These are phyloP conservation scores for Hyla sarda DNA, from an alignment of 2,113 vertebrate species.

Conservation along the genomic window DNA sequence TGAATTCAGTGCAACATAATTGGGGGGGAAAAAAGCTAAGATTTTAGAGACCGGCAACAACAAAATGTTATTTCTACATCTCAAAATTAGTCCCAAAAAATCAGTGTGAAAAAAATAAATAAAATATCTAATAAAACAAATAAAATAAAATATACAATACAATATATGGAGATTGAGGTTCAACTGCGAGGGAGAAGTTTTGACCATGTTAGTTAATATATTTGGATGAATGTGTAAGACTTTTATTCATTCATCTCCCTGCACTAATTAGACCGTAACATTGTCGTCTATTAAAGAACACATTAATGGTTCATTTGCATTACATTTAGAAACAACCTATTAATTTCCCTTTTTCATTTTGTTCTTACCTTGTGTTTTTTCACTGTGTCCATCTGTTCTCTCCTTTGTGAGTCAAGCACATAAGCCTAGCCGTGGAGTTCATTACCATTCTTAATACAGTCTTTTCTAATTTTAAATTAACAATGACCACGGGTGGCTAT, in stretches of 20 bases:
- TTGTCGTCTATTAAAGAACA: neutral
- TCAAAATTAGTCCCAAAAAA: too few species aligned
- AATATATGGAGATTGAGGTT: too few species aligned
- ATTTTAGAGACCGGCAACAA: too few species aligned
- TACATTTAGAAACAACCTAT: neutral
- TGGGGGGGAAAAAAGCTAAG: too few species aligned
- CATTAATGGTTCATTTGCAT: neutral
- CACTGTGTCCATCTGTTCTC: constrained; percentile 30
- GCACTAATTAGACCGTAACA: neutral
- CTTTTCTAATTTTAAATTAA: constrained; percentile 17
- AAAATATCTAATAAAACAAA: too few species aligned
- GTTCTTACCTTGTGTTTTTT: neutral
- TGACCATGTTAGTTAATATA: neutral
- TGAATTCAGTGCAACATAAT: too few species aligned
- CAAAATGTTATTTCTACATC: too few species aligned
- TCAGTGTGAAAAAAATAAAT: too few species aligned
- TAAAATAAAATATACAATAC: too few species aligned
- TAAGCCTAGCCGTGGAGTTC: neutral
- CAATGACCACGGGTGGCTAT: constrained; percentile 8
- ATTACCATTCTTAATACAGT: neutral
- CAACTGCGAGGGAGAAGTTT: neutral
- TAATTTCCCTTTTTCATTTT: neutral
- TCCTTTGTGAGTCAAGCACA: constrained; percentile 14
- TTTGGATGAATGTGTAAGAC: neutral
- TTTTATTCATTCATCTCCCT: neutral